phyloP scores from a whole-genome alignment of 2,888 invertebrate species.

The Melinaea marsaeus region DNA sequence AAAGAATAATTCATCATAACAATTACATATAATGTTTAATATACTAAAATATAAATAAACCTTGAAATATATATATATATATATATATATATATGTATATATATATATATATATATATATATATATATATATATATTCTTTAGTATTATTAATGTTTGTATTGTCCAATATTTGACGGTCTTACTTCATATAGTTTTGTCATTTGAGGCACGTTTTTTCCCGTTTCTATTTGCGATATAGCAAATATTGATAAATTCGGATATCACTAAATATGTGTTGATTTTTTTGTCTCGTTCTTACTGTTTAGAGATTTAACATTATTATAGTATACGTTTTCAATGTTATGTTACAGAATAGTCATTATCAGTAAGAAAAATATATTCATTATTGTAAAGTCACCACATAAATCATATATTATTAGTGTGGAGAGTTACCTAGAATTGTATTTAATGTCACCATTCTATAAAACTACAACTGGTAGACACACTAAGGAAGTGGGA shows the following conservation, averaged over 20 bases:
- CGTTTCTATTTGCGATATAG: not conserved
- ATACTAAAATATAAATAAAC: too few species aligned
- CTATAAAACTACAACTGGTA: too few species aligned
- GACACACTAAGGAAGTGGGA: too few species aligned
- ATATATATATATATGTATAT: not conserved
- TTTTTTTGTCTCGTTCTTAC: not conserved
- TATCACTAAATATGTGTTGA: not conserved
- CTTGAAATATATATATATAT: too few species aligned
- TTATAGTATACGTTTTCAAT: too few species aligned
- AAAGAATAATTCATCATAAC: not conserved
- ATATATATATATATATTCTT: not conserved
- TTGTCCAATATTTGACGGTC: not conserved
- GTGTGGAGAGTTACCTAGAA: not conserved
- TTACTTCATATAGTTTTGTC: not conserved
- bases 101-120: not conserved
- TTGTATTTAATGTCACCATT: too few species aligned
- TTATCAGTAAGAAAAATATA: too few species aligned
- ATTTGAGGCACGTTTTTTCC: conserved; percentile 1
- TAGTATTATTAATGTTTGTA: not conserved
- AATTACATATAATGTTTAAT: too few species aligned
- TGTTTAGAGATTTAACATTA: too few species aligned
- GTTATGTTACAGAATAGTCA: too few species aligned
- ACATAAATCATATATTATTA: too few species aligned
- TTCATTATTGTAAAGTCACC: too few species aligned
- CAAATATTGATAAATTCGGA: conserved; percentile 1